Percentiles rank a stretch among this genome's conserved stretches.
Evolutionary conservation across 1,140 invertebrate genomes (phyloP).

Genomic region (Cylas formicarius): DNA sequence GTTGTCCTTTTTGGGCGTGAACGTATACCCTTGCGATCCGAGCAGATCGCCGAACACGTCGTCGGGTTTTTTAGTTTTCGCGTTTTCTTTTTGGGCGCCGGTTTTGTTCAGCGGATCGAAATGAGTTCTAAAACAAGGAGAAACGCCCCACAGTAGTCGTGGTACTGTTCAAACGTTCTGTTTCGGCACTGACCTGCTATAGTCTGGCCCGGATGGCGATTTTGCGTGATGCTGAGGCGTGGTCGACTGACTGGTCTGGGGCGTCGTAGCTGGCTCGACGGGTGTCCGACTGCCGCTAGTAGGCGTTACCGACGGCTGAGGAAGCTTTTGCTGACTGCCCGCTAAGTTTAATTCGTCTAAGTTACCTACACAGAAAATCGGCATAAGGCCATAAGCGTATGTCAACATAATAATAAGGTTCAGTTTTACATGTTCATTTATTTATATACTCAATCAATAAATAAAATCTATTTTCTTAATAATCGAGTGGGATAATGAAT

Average conservation of each 20-base stretch:
- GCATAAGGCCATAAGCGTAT: background rate
- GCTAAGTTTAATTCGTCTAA: constrained; percentile 21
- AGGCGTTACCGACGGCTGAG: constrained; percentile 12
- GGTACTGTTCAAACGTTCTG: no score
- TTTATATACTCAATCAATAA: background rate
- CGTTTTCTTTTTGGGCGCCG: constrained; percentile 18
- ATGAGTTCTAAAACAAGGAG: constrained; percentile 52
- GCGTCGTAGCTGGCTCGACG: constrained; percentile 37
- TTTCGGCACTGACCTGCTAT: constrained; percentile 20
- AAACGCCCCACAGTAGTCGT: no score
- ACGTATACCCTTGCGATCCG: constrained; percentile 80
- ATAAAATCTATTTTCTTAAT: no score
- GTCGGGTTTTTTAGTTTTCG: constrained; percentile 46
- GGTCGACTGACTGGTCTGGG: constrained; percentile 40
- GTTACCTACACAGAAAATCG: constrained; percentile 18
- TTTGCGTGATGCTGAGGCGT: constrained; percentile 40
- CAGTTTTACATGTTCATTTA: no score
- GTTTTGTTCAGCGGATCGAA: constrained; percentile 54
- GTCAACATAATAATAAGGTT: background rate
- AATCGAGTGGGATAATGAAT: no score
- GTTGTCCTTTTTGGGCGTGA: constrained; percentile 65
- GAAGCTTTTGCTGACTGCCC: constrained; percentile 3
- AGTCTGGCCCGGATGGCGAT: constrained; percentile 33
- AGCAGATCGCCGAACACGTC: constrained; percentile 88
- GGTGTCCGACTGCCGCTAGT: constrained; percentile 24